Evolutionary conservation across 2,113 vertebrate genomes (phyloP).

Genomic region (Pygoscelis antarcticus): DNA sequence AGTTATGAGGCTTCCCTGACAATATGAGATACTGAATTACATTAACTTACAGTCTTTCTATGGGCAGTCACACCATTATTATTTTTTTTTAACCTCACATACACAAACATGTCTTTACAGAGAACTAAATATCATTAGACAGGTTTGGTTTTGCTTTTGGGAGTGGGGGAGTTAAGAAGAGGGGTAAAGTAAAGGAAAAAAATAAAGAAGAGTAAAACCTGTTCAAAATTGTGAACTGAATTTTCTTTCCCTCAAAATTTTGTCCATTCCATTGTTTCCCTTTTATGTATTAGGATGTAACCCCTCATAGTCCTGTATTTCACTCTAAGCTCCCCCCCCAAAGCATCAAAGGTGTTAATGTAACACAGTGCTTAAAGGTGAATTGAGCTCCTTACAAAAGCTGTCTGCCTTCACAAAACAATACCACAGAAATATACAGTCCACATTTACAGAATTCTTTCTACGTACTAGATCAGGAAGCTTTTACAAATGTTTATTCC

Average conservation of each 20-base stretch:
- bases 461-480: not conserved
- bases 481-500: not conserved
- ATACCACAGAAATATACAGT: not conserved
- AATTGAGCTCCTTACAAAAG: not conserved
- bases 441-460: not conserved
- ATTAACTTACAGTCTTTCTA: not conserved
- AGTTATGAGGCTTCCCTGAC: not conserved
- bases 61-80: not conserved
- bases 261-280: not conserved
- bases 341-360: not conserved
- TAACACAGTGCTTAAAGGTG: not conserved
- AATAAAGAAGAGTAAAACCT: not conserved
- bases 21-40: not conserved
- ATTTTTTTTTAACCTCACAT: not conserved
- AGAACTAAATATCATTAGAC: not conserved
- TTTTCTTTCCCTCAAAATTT: not conserved
- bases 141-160: not conserved
- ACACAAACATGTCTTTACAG: not conserved
- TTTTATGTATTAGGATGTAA: not conserved
- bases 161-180: not conserved
- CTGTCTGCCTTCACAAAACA: not conserved
- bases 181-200: not conserved
- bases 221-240: not conserved
- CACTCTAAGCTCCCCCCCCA: not conserved
- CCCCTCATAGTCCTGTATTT: not conserved